Evolutionary conservation across 1,140 invertebrate genomes (phyloP).

Genomic region (Mycetomoellerius zeteki): DNA sequence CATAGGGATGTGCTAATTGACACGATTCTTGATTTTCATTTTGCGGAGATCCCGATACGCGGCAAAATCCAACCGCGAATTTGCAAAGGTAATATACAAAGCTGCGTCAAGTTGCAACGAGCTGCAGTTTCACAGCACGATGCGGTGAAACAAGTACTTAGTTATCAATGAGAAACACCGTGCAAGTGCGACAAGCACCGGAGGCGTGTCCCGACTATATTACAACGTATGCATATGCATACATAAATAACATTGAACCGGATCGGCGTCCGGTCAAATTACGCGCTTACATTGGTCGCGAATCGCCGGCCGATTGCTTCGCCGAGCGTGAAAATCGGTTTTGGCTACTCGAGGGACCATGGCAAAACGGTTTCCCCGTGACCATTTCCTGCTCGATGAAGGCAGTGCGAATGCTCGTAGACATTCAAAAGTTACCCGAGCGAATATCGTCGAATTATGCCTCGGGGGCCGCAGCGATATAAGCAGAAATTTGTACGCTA

Average conservation of each 20-base stretch:
- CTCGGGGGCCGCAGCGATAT: background rate
- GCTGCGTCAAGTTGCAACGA: background rate
- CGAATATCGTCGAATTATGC: slow-evolving; percentile 44
- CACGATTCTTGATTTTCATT: slow-evolving; percentile 39
- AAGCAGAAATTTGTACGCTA: slow-evolving; percentile 21
- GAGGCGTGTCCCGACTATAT: slow-evolving; percentile 33
- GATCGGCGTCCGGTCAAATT: slow-evolving; percentile 65
- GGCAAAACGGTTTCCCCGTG: slow-evolving; percentile 69
- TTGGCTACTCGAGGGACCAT: slow-evolving; percentile 71
- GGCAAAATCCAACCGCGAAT: slow-evolving; percentile 41
- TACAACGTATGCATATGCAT: slow-evolving; percentile 58
- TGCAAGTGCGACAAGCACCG: slow-evolving; percentile 54
- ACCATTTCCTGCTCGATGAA: slow-evolving; percentile 70
- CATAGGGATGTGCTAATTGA: slow-evolving; percentile 14
- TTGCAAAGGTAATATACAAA: slow-evolving; percentile 63
- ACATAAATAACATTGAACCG: slow-evolving; percentile 66
- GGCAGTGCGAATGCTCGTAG: slow-evolving; percentile 58
- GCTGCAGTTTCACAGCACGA: slow-evolving; percentile 35
- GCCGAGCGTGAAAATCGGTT: slow-evolving; percentile 72
- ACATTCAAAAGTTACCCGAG: slow-evolving; percentile 64
- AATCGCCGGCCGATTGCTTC: slow-evolving; percentile 69
- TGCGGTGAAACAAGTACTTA: slow-evolving; percentile 35
- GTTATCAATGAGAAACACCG: slow-evolving; percentile 54
- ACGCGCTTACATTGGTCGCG: slow-evolving; percentile 68
- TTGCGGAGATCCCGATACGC: background rate